Evolutionary conservation across 2,113 vertebrate species (phyloP), one percentile per base, ranked within the genome.

Genomic region (Felis chaus): DNA sequence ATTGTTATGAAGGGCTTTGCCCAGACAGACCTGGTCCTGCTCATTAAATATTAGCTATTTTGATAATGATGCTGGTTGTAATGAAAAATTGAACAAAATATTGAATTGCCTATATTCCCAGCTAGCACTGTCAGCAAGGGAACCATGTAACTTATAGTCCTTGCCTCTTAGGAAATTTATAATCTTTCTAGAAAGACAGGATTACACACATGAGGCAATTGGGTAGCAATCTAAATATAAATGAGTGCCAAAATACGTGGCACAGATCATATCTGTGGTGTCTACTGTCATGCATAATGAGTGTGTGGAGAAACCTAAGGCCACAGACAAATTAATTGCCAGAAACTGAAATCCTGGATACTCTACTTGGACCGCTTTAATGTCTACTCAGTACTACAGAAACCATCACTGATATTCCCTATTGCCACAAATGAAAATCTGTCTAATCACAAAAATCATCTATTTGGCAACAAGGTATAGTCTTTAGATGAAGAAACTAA

Each of bases 131-230:
- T 91, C 71, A 91, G 11, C 39, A 55, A 69, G 36, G 79, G n/a
- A 92, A 48, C 91, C 41, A 89, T 84, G n/a, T 65, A 90, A 82
- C 66, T 68, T 94, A 31, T 53, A 45, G 23, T 66, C 23, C 6
- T 94, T 57, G 15, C 23, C 7, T 94, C 89, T 94, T 85, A 93
- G 61, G 63, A 68, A 79, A 50, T 88, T 55, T 85, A 57, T 55
- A 29, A 66, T 79, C 66, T 81, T 93, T 94, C 89, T 86, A 93
- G n/a, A 97, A 91, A 95, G 57, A 55, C 45, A 74, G 41, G 36
- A 25, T 53, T 69, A 74, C 1, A 45, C 12, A 80, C 23, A 74
- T 29, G 57, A 87, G 83, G 36, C 57, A 81, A 85, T 48, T 92
- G 71, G 41, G 25, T 84, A 92, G 74, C 16, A 48, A 90, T 55